Conservation (phyloP, 64 coral and sea anemone genomes). For the Montipora capricornis region DNA sequence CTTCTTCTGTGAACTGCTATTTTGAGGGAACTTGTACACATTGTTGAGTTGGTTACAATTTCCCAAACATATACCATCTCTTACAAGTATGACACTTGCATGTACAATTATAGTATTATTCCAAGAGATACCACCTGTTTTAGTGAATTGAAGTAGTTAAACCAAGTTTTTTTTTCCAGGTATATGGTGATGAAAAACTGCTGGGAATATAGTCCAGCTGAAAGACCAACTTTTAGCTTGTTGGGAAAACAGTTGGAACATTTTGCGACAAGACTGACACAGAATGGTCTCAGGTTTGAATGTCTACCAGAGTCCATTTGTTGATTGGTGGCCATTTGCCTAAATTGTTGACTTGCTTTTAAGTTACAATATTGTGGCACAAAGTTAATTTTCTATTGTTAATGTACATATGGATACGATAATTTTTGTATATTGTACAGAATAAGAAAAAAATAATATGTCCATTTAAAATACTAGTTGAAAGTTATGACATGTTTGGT, state of each 20-base stretch:
- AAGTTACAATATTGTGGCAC: neutral
- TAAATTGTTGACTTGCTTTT: neutral
- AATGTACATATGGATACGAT: conserved; percentile 27
- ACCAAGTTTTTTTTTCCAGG: neutral
- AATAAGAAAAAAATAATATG: neutral
- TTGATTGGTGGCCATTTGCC: neutral
- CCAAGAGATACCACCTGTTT: too few relatives aligned
- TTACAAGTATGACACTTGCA: too few relatives aligned
- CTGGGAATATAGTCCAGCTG: conserved; percentile 6
- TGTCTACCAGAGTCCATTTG: conserved; percentile 34
- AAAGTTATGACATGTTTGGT: neutral
- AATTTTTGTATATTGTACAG: conserved; percentile 55
- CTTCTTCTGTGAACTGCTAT: too few relatives aligned
- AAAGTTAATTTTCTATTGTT: conserved; percentile 12
- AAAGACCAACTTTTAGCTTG: conserved; percentile 61
- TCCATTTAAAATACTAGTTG: neutral
- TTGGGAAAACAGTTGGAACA: conserved; percentile 39
- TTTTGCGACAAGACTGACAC: conserved; percentile 11
- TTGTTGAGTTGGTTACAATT: too few relatives aligned
- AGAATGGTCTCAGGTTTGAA: conserved; percentile 42
- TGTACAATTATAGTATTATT: too few relatives aligned
- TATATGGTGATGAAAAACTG: conserved; percentile 52
- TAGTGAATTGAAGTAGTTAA: neutral
- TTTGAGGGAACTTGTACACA: too few relatives aligned
- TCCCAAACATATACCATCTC: too few relatives aligned